Evolutionary conservation across 2,797 vertebrate genomes (phyloP).

Genomic region (Morus bassanus): DNA sequence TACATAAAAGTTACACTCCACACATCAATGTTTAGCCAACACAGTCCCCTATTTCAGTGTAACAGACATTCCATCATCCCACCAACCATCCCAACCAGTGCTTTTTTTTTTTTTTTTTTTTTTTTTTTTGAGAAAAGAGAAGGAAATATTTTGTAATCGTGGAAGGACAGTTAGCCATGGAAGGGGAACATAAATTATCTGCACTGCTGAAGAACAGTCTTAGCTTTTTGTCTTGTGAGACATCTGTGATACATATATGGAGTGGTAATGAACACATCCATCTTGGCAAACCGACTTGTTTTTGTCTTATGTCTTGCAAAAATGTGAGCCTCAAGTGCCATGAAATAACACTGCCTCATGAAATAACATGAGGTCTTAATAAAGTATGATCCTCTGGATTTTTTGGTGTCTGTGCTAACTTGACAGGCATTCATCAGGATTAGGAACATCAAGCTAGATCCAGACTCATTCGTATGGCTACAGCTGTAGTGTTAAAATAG

Average conservation of each 20-base stretch:
- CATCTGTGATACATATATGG: slow-evolving; percentile 26
- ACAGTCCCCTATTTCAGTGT: neutral
- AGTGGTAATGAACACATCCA: neutral
- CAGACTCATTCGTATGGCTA: neutral
- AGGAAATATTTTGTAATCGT: neutral
- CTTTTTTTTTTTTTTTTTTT: neutral
- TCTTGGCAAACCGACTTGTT: neutral
- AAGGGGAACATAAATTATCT: neutral
- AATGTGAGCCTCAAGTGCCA: neutral
- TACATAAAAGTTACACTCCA: neutral
- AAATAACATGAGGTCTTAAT: slow-evolving; percentile 4
- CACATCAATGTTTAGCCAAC: neutral
- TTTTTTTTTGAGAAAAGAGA: neutral
- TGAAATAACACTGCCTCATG: neutral
- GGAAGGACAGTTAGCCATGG: neutral
- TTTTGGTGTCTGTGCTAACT: neutral
- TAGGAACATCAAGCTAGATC: neutral
- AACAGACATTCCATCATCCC: neutral
- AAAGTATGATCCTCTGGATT: neutral
- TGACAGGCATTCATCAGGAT: neutral
- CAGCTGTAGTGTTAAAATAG: neutral
- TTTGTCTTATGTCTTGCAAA: slow-evolving; percentile 20
- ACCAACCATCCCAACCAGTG: neutral
- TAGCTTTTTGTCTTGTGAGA: neutral
- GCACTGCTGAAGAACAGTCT: neutral